Percentiles rank a stretch among this genome's conserved stretches.
Evolutionary conservation across 2,113 vertebrate genomes (phyloP).

Genomic region (Leptocoma aspasia): DNA sequence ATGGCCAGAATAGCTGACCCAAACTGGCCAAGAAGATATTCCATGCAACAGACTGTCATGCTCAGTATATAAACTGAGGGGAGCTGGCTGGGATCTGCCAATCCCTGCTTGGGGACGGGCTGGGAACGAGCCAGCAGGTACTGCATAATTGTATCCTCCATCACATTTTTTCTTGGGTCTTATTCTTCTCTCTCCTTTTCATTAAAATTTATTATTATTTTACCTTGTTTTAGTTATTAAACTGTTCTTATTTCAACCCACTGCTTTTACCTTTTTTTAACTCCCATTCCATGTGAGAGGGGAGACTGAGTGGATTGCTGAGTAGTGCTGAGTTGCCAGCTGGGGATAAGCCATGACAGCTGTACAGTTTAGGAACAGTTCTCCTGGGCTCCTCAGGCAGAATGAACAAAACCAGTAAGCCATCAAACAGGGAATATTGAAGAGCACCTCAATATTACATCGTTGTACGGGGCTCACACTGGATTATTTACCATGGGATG

Average conservation of each 20-base stretch:
- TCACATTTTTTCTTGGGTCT: neutral
- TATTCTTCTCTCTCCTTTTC: neutral
- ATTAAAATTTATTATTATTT: neutral
- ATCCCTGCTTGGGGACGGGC: neutral
- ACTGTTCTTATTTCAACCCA: neutral
- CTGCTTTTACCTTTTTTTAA: accelerated
- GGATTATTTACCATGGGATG: neutral
- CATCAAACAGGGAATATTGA: neutral
- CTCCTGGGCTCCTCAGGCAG: neutral
- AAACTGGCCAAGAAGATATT: neutral
- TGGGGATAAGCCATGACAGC: neutral
- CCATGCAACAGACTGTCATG: no score
- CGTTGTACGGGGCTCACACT: neutral
- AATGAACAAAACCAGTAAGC: neutral
- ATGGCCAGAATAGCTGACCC: neutral
- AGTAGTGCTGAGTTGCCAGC: neutral
- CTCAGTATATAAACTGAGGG: neutral
- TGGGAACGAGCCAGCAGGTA: neutral
- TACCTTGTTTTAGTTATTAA: neutral
- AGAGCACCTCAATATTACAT: neutral
- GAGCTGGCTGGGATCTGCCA: neutral
- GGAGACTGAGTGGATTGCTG: neutral
- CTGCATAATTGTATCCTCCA: neutral
- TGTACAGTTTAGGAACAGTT: neutral
- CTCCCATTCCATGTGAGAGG: neutral